Percentiles rank a stretch among this genome's conserved stretches.
Evolutionary conservation across 2,888 invertebrate genomes (phyloP).

Genomic region (Metalampra italica): DNA sequence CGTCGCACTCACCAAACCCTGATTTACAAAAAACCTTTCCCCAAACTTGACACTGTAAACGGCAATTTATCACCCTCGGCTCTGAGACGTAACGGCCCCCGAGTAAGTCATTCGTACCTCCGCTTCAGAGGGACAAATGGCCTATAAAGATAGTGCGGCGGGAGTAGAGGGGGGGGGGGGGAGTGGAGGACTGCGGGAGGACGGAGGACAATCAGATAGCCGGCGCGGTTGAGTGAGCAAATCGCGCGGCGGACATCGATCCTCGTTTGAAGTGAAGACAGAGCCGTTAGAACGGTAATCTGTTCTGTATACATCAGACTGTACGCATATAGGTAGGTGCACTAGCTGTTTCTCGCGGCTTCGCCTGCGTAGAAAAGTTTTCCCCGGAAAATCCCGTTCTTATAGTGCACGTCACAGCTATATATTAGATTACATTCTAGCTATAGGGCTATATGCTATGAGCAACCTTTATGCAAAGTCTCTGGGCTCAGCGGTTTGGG

Average conservation of each 20-base stretch:
- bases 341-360: too few relatives aligned
- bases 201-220: not conserved
- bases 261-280: constrained; percentile 1
- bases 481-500: too few relatives aligned
- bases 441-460: too few relatives aligned
- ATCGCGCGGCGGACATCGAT: not conserved
- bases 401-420: too few relatives aligned
- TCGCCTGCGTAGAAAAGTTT: too few relatives aligned
- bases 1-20: too few relatives aligned
- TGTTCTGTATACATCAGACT: too few relatives aligned
- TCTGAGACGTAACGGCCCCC: constrained; percentile 3
- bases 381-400: too few relatives aligned
- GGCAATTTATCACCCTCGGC: not conserved
- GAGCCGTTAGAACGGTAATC: not conserved
- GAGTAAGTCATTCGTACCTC: constrained; percentile 8
- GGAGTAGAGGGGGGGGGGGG: not conserved
- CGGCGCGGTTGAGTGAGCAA: not conserved
- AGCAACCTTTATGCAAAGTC: too few relatives aligned
- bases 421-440: too few relatives aligned
- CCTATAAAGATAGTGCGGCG: constrained; percentile 11
- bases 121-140: constrained; percentile 9
- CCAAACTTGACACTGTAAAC: not conserved
- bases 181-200: not conserved
- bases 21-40: not conserved
- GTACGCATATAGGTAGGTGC: too few relatives aligned